Evolutionary conservation across 2,888 invertebrate genomes (phyloP).

Genomic region (Dicranocentrus wangi): DNA sequence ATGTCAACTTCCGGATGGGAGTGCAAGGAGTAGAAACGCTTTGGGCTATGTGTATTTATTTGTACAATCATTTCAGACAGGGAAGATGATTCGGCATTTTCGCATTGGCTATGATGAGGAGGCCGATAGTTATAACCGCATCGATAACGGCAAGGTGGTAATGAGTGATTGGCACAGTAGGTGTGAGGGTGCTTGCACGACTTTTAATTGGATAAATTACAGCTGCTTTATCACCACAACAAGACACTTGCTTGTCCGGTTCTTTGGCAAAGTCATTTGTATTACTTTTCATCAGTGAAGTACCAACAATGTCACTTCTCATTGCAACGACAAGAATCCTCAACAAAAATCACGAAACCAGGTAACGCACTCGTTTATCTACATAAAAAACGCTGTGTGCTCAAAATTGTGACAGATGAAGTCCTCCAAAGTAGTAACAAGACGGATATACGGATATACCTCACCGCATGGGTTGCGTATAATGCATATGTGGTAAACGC

Average conservation of each 20-base stretch:
- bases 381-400: slow-evolving; percentile 1
- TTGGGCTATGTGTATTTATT: background rate
- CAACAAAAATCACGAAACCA: background rate
- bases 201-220: slow-evolving; percentile 21
- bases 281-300: slow-evolving; percentile 8
- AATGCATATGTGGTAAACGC: too few relatives aligned
- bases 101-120: slow-evolving; percentile 8
- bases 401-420: background rate
- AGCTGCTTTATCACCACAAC: slow-evolving; percentile 13
- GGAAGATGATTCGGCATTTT: background rate
- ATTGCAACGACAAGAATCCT: slow-evolving; percentile 3
- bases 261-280: slow-evolving; percentile 31
- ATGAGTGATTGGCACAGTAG: slow-evolving; percentile 10
- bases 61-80: background rate
- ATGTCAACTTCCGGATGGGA: slow-evolving; percentile 17
- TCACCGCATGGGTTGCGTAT: background rate
- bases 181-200: background rate
- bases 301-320: slow-evolving; percentile 27
- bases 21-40: background rate
- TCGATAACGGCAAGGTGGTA: slow-evolving; percentile 27
- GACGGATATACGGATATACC: background rate
- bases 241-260: slow-evolving; percentile 44
- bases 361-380: slow-evolving; percentile 11
- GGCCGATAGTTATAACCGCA: slow-evolving; percentile 7
- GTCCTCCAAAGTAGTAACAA: background rate